phyloP scores from a whole-genome alignment of 1,140 invertebrate genomes.

The Ridgeia piscesae region DNA sequence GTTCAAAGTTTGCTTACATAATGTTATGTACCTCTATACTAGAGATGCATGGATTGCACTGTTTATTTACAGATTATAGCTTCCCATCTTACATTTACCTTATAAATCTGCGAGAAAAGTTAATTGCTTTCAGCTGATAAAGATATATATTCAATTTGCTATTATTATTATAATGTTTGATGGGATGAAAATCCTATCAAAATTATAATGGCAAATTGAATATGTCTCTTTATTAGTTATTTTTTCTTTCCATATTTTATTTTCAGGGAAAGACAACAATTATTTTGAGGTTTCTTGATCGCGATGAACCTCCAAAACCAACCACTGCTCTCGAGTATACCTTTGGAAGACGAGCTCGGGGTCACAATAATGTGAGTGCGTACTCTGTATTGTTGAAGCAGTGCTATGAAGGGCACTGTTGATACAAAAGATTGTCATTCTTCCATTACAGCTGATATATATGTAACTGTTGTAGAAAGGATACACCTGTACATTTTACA shows the following conservation, averaged over 20 bases:
- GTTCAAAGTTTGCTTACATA: not conserved
- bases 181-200: not conserved
- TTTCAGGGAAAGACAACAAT: constrained; percentile 80
- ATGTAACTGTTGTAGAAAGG: too few relatives aligned
- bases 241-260: not conserved
- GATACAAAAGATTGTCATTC: too few relatives aligned
- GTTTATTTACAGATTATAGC: not conserved
- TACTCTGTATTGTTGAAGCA: too few relatives aligned
- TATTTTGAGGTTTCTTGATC: constrained; percentile 79
- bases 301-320: constrained; percentile 72
- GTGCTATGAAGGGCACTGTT: too few relatives aligned
- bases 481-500: too few relatives aligned
- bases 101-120: too few relatives aligned
- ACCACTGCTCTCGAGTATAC: constrained; percentile 84
- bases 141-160: not conserved
- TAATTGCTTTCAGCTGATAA: too few relatives aligned
- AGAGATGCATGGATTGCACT: not conserved
- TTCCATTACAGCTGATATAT: too few relatives aligned
- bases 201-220: not conserved
- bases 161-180: not conserved
- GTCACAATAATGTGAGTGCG: constrained; percentile 69
- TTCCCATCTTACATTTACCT: not conserved
- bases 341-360: constrained; percentile 73
- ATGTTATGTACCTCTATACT: not conserved
- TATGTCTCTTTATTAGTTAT: not conserved